Conservation (phyloP, 37 sponge, comb jelly and placozoan species). For the Beroe ovata region DNA sequence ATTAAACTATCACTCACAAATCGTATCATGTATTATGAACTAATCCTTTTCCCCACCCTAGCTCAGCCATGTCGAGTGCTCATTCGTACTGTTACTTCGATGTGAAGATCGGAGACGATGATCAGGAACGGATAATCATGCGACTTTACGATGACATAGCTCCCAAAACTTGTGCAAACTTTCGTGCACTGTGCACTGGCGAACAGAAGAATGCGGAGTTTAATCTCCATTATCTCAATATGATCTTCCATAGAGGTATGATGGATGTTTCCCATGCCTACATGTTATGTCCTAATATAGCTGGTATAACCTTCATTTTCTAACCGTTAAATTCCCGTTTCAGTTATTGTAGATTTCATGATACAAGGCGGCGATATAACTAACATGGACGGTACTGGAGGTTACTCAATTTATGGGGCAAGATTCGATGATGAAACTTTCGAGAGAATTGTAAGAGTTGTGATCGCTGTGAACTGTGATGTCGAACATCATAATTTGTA, state of each 20-base stretch:
- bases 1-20: too few relatives aligned
- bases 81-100: constrained; percentile 17
- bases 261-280: neutral
- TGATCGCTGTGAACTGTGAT: too few relatives aligned
- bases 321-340: neutral
- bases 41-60: too few relatives aligned
- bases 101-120: constrained; percentile 21
- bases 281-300: neutral
- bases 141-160: constrained; percentile 2
- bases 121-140: constrained; percentile 17
- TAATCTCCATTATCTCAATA: constrained; percentile 16
- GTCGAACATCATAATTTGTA: too few relatives aligned
- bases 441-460: neutral
- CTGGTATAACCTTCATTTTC: neutral
- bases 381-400: constrained; percentile 40
- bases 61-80: neutral
- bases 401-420: constrained; percentile 18
- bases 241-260: constrained; percentile 32
- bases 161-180: constrained; percentile 15
- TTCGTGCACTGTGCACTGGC: constrained; percentile 21
- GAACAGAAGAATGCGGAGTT: constrained; percentile 18
- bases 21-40: too few relatives aligned
- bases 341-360: constrained; percentile 43
- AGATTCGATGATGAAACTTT: constrained; percentile 17
- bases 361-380: constrained; percentile 38